phyloP scores from a whole-genome alignment of 2,888 invertebrate genomes.

The Pomacea canaliculata region DNA sequence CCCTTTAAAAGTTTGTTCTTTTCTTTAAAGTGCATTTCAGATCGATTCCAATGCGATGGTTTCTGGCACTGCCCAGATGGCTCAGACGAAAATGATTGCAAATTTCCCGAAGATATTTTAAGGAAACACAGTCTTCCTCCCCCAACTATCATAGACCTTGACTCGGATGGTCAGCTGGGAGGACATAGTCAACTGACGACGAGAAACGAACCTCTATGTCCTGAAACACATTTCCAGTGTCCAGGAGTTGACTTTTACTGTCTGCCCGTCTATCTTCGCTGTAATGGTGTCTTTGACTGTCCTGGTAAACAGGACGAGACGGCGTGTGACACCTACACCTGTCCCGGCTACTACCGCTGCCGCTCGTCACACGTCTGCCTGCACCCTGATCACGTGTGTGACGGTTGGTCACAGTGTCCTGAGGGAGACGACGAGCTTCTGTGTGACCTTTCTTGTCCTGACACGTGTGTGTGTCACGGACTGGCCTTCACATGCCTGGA shows the following conservation, averaged over 20 bases:
- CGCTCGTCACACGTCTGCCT: neutral
- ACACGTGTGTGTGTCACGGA: neutral
- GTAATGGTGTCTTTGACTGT: slow-evolving; percentile 2
- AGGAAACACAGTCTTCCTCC: too few species aligned
- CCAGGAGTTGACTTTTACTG: neutral
- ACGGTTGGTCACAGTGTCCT: neutral
- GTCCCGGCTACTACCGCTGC: neutral
- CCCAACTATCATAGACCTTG: too few species aligned
- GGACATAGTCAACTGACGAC: too few species aligned
- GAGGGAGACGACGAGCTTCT: neutral
- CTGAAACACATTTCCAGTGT: slow-evolving; percentile 1
- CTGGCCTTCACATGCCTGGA: neutral
- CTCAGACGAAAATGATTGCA: too few species aligned
- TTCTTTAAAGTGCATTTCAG: too few species aligned
- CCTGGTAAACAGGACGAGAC: neutral
- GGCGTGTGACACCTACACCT: neutral
- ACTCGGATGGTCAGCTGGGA: too few species aligned
- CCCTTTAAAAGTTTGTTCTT: too few species aligned
- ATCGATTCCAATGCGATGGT: too few species aligned
- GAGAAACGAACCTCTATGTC: neutral
- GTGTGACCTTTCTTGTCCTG: neutral
- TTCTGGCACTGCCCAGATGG: too few species aligned
- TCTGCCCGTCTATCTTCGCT: neutral
- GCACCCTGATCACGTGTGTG: neutral
- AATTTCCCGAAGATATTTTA: too few species aligned